Percentiles rank a stretch among this genome's conserved stretches.
Evolutionary conservation across 2,797 vertebrate species (phyloP).

Genomic region (Mionectes olivaceus): DNA sequence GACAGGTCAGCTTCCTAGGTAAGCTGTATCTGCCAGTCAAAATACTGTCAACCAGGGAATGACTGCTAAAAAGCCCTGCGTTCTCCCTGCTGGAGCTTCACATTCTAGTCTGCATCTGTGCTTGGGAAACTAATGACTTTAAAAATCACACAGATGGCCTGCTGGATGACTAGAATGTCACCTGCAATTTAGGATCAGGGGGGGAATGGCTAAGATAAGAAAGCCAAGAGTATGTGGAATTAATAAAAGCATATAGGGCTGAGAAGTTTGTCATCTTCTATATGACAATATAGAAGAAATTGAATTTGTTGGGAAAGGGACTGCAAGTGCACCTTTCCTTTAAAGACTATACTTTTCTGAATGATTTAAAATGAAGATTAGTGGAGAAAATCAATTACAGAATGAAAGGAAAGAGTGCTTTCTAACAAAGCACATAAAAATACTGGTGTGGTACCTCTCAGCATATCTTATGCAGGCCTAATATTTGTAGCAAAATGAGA

Average conservation of each 20-base stretch:
- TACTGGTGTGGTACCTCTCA: background rate
- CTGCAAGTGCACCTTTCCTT: background rate
- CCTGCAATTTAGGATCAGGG: background rate
- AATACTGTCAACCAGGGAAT: background rate
- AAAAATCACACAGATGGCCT: background rate
- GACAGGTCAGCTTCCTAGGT: background rate
- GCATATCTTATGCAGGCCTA: background rate
- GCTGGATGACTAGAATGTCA: background rate
- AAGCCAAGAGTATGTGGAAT: background rate
- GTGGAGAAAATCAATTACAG: background rate
- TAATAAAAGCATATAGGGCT: background rate
- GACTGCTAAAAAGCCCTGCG: rapidly evolving
- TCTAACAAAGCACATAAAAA: background rate
- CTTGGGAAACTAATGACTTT: background rate
- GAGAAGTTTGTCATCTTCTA: background rate
- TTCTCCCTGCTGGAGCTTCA: background rate
- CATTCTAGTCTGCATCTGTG: background rate
- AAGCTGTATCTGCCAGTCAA: background rate
- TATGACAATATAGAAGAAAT: background rate
- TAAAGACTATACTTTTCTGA: background rate
- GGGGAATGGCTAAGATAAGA: background rate
- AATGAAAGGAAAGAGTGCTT: background rate
- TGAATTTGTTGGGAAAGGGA: background rate
- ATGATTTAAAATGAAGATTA: background rate
- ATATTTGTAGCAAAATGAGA: background rate